phyloP scores from a whole-genome alignment of 1,140 invertebrate genomes.

The Mesaphorura yosii region DNA sequence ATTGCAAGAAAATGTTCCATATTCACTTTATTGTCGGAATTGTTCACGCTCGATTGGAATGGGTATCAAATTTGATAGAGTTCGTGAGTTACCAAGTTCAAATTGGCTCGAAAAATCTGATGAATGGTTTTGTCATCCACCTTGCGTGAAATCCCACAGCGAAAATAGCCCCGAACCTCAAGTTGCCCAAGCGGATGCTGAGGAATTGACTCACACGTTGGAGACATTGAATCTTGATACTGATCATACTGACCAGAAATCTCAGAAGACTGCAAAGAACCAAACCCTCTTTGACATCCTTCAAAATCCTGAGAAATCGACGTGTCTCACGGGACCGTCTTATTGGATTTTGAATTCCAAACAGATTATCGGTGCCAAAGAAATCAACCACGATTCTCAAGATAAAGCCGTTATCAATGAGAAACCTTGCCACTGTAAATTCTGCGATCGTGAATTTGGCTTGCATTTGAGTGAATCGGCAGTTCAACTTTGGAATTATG shows the following conservation, averaged over 20 bases:
- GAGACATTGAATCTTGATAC: too few relatives aligned
- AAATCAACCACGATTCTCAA: not conserved
- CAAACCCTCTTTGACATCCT: constrained; percentile 21
- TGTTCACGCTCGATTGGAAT: constrained; percentile 9
- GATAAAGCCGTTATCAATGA: not conserved
- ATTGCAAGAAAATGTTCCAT: constrained; percentile 16
- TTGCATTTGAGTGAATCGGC: constrained; percentile 9
- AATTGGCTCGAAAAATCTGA: constrained; percentile 30
- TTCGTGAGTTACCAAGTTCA: constrained; percentile 20
- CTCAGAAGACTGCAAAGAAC: too few relatives aligned
- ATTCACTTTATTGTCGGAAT: constrained; percentile 15
- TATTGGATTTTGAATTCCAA: constrained; percentile 23
- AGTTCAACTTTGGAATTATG: constrained; percentile 23
- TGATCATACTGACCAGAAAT: too few relatives aligned
- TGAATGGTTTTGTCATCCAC: constrained; percentile 31
- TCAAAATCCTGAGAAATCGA: constrained; percentile 4
- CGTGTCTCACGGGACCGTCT: constrained; percentile 23
- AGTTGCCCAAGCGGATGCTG: not conserved
- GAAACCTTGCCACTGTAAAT: too few relatives aligned
- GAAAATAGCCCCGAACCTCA: too few relatives aligned
- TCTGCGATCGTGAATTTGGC: constrained; percentile 19
- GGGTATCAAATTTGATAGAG: constrained; percentile 18
- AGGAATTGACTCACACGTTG: not conserved
- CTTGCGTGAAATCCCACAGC: not conserved
- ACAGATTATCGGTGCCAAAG: not conserved